Base-by-base conservation (phyloP, 2,888 invertebrate genomes). In the Mythimna lalbum region DNA sequence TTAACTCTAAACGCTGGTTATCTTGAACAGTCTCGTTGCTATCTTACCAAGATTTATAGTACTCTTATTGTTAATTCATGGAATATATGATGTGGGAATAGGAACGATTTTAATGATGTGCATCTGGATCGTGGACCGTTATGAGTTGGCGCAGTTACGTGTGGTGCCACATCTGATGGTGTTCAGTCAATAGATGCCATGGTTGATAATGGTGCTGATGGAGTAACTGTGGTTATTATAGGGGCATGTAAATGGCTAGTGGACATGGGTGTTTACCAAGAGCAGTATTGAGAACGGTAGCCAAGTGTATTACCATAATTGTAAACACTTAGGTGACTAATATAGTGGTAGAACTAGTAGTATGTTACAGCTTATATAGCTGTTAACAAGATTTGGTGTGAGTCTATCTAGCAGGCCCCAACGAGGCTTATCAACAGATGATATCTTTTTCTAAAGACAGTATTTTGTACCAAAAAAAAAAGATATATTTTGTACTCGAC, bases 71-170 rank as follows among this genome's bases (percentile, higher is more conserved):
- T 73, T 73, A 65, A 69, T 70, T 64, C 67, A 75, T 80, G 78
- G 67, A 76, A 86, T 82, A 81, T 76, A 73, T 82, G 63, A 87
- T 86, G 86, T 86, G 86, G 72, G 87, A 86, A 86, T 73, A 86
- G 47, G 84, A 78, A 27, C 84, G 56, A 47, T 27, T 43, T 64
- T 76, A 75, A 71, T 80, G 55, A 76, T 71, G 69, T 64, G 52
- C 69, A 81, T 83, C 72, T 79, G 21, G 62, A 53, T 59, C 75
- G 5, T 17, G 10, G 53, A 66, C 82, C 72, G 78, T 66, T 81
- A 81, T 47, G 49, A 19, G n/a, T 49, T 39, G 6, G 43, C 12
- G 49, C 65, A 71, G 78, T 78, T 81, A 81, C 52, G 60, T 59
- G 60, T 69, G 76, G 56, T 66, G 69, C 49, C 57, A 55, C 57